phyloP scores from a whole-genome alignment of 2,797 vertebrate species.

The Halcyon badia region DNA sequence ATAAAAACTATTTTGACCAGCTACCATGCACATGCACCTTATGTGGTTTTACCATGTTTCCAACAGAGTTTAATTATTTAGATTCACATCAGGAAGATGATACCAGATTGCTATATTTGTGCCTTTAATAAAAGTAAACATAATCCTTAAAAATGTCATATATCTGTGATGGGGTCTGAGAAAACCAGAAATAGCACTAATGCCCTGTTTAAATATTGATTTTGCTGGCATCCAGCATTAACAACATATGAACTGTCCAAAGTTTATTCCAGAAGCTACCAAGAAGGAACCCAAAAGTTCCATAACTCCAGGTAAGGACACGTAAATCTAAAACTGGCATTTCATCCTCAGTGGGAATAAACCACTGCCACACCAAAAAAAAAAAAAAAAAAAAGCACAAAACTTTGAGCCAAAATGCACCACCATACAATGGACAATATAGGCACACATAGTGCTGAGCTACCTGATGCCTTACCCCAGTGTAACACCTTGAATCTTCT shows the following conservation, averaged over 20 bases:
- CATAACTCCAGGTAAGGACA: background rate
- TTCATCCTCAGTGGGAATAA: background rate
- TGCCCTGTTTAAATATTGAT: background rate
- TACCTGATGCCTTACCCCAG: background rate
- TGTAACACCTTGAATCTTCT: background rate
- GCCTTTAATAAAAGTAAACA: background rate
- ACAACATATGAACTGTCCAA: background rate
- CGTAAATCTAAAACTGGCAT: background rate
- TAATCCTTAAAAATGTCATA: background rate
- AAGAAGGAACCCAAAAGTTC: background rate
- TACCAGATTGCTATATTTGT: background rate
- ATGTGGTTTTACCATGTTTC: background rate
- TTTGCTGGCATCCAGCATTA: background rate
- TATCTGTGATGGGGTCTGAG: background rate
- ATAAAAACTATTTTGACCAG: background rate
- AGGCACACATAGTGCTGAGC: background rate
- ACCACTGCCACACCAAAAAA: rapidly evolving
- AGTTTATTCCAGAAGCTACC: background rate
- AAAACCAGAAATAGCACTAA: background rate
- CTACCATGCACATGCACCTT: background rate
- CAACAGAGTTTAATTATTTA: background rate
- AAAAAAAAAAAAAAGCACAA: background rate
- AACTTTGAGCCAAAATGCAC: background rate
- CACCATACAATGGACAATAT: background rate
- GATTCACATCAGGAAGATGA: background rate